Conservation (phyloP, 2,888 invertebrate genomes). For the Ectobius pallidus region DNA sequence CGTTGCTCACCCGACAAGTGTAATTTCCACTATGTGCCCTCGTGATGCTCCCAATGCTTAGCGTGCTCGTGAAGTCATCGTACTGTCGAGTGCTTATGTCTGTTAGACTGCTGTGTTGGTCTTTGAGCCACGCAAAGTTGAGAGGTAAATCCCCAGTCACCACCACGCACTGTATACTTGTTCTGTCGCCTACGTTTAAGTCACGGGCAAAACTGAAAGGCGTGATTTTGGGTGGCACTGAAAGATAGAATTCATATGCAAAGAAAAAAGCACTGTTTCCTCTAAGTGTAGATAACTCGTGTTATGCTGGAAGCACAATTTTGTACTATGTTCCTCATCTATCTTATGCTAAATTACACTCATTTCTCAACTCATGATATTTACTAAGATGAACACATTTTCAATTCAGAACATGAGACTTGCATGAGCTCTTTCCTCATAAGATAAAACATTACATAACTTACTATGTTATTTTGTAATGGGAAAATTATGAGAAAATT, state of each 20-base stretch:
- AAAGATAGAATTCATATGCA: slow-evolving; percentile 48
- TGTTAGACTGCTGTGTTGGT: slow-evolving; percentile 51
- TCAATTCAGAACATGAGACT: too few species aligned
- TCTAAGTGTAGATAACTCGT: not conserved
- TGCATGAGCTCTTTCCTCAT: too few species aligned
- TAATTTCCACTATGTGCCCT: slow-evolving; percentile 64
- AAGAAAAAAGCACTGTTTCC: not conserved
- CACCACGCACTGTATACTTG: slow-evolving; percentile 65
- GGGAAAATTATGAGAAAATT: too few species aligned
- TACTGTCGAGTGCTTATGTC: slow-evolving; percentile 63
- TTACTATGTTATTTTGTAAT: too few species aligned
- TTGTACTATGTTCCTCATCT: too few species aligned
- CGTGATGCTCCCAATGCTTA: slow-evolving; percentile 64
- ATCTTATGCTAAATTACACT: too few species aligned
- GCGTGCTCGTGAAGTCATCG: slow-evolving; percentile 65
- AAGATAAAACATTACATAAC: too few species aligned
- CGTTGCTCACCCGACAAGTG: slow-evolving; percentile 64
- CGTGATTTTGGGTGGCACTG: slow-evolving; percentile 69
- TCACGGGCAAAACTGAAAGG: slow-evolving; percentile 69
- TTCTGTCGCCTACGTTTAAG: slow-evolving; percentile 65
- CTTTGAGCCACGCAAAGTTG: slow-evolving; percentile 68
- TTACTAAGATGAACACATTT: too few species aligned
- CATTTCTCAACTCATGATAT: too few species aligned
- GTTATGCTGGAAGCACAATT: too few species aligned
- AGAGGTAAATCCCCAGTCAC: slow-evolving; percentile 68